phyloP scores from a whole-genome alignment of 2,797 vertebrate species.

The Sebastes jordani region DNA sequence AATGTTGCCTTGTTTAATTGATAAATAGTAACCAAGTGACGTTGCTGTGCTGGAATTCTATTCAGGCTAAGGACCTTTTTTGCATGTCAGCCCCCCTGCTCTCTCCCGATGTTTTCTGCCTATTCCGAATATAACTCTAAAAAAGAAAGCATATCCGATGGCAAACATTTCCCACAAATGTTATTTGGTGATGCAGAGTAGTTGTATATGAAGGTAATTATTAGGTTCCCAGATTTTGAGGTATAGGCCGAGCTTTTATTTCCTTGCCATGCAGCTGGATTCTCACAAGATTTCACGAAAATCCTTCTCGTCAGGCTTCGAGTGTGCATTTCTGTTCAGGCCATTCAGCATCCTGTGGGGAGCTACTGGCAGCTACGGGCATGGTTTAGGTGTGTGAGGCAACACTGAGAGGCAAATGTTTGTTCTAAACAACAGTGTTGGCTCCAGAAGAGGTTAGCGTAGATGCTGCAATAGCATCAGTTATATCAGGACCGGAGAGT shows the following conservation, averaged over 20 bases:
- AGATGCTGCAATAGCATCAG: background rate
- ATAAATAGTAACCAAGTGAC: background rate
- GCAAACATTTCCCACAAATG: background rate
- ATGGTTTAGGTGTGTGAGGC: too few relatives aligned
- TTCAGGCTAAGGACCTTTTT: background rate
- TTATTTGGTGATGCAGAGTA: slow-evolving; percentile 7
- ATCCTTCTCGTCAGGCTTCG: background rate
- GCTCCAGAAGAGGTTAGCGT: background rate
- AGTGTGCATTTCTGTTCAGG: background rate
- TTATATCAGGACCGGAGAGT: background rate
- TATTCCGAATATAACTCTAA: background rate
- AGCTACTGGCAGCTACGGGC: background rate
- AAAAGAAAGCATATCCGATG: too few relatives aligned
- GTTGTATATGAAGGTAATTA: background rate
- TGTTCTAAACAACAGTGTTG: too few relatives aligned
- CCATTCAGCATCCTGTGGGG: background rate
- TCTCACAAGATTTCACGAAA: background rate
- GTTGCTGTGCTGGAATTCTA: background rate
- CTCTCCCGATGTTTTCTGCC: background rate
- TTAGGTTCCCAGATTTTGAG: background rate
- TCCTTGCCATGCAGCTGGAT: background rate
- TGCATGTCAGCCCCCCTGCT: background rate
- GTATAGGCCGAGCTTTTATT: background rate
- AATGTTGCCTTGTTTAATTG: background rate
- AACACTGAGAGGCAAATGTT: too few relatives aligned